Evolutionary conservation across 2,797 vertebrate genomes (phyloP).

Genomic region (Oreochromis mossambicus): DNA sequence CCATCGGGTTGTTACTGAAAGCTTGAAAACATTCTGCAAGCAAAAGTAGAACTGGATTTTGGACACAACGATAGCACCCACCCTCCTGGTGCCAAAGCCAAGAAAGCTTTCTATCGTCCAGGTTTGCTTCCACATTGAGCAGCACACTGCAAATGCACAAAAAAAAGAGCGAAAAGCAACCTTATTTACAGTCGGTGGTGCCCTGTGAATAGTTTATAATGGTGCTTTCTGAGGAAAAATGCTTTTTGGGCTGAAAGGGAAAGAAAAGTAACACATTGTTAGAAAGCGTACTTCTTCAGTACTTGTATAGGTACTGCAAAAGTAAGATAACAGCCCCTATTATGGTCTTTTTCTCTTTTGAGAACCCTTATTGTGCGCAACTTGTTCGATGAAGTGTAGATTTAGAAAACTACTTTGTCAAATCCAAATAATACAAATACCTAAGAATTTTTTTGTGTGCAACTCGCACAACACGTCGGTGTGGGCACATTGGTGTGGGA

Average conservation of each 20-base stretch:
- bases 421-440: neutral
- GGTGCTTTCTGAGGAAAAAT: neutral
- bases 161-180: neutral
- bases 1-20: neutral
- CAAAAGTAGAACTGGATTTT: neutral
- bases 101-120: neutral
- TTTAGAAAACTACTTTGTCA: neutral
- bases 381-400: neutral
- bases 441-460: neutral
- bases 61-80: neutral
- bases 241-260: neutral
- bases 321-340: neutral
- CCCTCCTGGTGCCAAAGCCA: neutral
- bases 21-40: neutral
- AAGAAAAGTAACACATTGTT: neutral
- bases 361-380: neutral
- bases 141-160: neutral
- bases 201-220: neutral
- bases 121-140: neutral
- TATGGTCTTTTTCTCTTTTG: neutral
- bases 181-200: neutral
- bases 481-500: slow-evolving; percentile 31
- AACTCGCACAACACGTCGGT: neutral
- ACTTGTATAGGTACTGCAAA: neutral
- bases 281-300: neutral